A percentile compares a stretch with the other conserved stretches of the same genome.
Evolutionary conservation across 1,140 invertebrate genomes (phyloP).

Genomic region (Spodoptera litura): DNA sequence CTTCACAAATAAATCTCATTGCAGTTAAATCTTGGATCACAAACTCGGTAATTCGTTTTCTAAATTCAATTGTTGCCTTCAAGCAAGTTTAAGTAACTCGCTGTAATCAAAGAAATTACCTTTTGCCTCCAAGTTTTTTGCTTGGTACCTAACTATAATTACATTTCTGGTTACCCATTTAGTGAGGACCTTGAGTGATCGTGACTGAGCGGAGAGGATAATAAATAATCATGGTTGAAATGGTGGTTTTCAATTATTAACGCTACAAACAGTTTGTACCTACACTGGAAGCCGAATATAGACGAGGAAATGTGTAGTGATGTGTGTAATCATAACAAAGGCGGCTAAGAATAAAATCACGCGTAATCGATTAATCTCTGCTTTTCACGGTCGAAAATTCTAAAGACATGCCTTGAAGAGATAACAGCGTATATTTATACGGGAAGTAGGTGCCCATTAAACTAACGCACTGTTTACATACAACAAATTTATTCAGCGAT

Average conservation of each 20-base stretch:
- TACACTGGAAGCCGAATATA: slow-evolving; percentile 43
- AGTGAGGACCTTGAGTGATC: slow-evolving; percentile 66
- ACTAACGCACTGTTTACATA: slow-evolving; percentile 2
- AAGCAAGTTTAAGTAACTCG: slow-evolving; percentile 22
- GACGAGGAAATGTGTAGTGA: slow-evolving; percentile 43
- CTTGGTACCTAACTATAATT: slow-evolving; percentile 57
- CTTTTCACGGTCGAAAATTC: slow-evolving; percentile 18
- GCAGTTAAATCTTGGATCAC: slow-evolving; percentile 6
- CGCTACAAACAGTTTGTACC: slow-evolving; percentile 45
- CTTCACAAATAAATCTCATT: slow-evolving; percentile 7
- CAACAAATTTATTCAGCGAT: background rate
- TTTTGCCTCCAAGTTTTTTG: slow-evolving; percentile 62
- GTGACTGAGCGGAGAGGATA: slow-evolving; percentile 69
- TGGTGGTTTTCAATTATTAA: slow-evolving; percentile 67
- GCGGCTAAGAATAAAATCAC: slow-evolving; percentile 37
- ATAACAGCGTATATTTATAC: slow-evolving; percentile 12
- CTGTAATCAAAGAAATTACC: slow-evolving; percentile 57
- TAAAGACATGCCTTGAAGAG: slow-evolving; percentile 17
- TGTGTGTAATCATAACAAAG: slow-evolving; percentile 26
- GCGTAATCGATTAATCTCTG: slow-evolving; percentile 28
- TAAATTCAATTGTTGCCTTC: slow-evolving; percentile 32
- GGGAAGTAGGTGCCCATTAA: background rate
- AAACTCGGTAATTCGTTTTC: slow-evolving; percentile 30
- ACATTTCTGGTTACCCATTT: slow-evolving; percentile 65
- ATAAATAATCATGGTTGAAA: slow-evolving; percentile 67